A percentile compares a stretch with the other conserved stretches of the same genome.
phyloP scores from a whole-genome alignment of 2,888 invertebrate species.

The Polymixis flavicincta region DNA sequence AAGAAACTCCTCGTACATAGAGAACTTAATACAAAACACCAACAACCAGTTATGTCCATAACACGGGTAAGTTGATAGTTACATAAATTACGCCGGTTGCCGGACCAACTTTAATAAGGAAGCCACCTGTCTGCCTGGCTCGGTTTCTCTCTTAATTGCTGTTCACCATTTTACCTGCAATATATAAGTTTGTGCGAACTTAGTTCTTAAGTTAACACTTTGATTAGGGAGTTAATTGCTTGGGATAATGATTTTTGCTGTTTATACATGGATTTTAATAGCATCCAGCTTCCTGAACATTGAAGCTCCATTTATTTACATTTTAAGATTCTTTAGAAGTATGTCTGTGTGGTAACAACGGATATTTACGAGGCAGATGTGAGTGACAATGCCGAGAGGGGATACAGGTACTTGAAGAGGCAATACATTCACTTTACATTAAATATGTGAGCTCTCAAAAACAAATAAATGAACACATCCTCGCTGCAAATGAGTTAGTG shows the following conservation, averaged over 20 bases:
- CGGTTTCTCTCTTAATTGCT: slow-evolving; percentile 82
- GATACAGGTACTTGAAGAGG: too few relatives aligned
- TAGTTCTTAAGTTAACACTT: slow-evolving; percentile 47
- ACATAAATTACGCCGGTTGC: slow-evolving; percentile 77
- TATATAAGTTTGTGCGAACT: slow-evolving; percentile 56
- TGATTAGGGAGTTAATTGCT: slow-evolving; percentile 47
- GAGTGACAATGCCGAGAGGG: too few relatives aligned
- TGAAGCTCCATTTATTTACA: background rate
- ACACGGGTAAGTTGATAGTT: slow-evolving; percentile 55
- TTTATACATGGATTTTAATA: background rate
- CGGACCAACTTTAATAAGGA: slow-evolving; percentile 84
- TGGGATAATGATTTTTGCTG: slow-evolving; percentile 6
- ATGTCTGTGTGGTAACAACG: too few relatives aligned
- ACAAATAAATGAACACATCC: too few relatives aligned
- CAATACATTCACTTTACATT: too few relatives aligned
- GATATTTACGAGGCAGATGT: too few relatives aligned
- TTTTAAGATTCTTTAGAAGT: background rate
- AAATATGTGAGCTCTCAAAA: too few relatives aligned
- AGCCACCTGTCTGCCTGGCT: slow-evolving; percentile 82
- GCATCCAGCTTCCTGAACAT: background rate
- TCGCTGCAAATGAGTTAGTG: too few relatives aligned
- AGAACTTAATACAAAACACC: slow-evolving; percentile 55
- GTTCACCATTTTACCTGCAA: slow-evolving; percentile 66
- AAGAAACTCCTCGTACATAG: slow-evolving; percentile 18
- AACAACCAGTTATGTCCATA: slow-evolving; percentile 58